These are phyloP conservation scores for Ammodytes marinus DNA, from an alignment of 2,113 vertebrate species.

Conservation along the genomic window DNA sequence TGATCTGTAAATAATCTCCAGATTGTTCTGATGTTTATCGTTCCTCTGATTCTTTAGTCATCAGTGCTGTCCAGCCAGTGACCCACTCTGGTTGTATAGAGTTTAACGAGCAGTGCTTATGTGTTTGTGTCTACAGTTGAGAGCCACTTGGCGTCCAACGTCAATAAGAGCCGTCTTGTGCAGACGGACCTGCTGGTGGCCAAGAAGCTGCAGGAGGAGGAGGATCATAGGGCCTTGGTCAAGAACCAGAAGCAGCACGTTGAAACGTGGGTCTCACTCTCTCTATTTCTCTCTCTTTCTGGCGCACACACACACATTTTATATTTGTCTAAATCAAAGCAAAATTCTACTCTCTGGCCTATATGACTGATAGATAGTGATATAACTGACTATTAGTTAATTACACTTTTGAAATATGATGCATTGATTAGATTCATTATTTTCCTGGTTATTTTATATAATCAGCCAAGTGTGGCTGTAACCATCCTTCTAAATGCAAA, in stretches of 20 bases:
- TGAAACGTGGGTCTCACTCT: slow-evolving; percentile 87
- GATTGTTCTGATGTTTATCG: background rate
- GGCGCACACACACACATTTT: background rate
- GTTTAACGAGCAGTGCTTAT: slow-evolving; percentile 29
- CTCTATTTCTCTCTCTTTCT: too few relatives aligned
- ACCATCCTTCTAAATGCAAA: background rate
- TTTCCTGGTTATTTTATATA: background rate
- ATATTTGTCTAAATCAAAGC: background rate
- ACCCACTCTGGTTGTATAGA: slow-evolving; percentile 1
- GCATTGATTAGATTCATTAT: background rate
- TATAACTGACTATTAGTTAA: background rate
- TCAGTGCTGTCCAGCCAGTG: background rate
- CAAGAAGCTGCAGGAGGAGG: slow-evolving; percentile 94
- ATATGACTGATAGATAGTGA: background rate
- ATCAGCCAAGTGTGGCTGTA: background rate
- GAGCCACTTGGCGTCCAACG: slow-evolving; percentile 95
- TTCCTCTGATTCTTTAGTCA: background rate
- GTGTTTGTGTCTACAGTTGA: slow-evolving; percentile 87
- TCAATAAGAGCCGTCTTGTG: slow-evolving; percentile 95
- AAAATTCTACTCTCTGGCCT: background rate
- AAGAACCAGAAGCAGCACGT: slow-evolving; percentile 86
- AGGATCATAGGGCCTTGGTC: slow-evolving; percentile 91
- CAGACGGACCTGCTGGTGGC: slow-evolving; percentile 94
- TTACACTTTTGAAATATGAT: background rate
- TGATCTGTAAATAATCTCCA: slow-evolving; percentile 40